phyloP scores from a whole-genome alignment of 2,888 invertebrate genomes.

The Sminthurinus aureus region DNA sequence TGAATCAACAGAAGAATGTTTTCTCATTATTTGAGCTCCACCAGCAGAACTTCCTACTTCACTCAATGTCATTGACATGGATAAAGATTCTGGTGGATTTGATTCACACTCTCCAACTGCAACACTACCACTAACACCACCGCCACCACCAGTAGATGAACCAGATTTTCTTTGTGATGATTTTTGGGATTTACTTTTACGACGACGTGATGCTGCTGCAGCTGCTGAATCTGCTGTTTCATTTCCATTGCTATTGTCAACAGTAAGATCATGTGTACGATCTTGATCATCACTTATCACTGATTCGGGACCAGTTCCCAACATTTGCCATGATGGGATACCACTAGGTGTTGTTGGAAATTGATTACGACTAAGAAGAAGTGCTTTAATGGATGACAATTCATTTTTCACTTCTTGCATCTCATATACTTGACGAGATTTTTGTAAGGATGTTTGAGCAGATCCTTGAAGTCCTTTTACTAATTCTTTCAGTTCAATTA shows the following conservation, averaged over 20 bases:
- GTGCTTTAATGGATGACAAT: slow-evolving; percentile 76
- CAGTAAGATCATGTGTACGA: slow-evolving; percentile 28
- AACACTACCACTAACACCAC: background rate
- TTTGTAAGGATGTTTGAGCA: background rate
- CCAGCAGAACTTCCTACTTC: slow-evolving; percentile 27
- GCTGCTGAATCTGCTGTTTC: slow-evolving; percentile 37
- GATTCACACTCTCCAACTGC: background rate
- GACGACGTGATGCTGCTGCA: slow-evolving; percentile 7
- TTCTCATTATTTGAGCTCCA: slow-evolving; percentile 46
- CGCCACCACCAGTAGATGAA: background rate
- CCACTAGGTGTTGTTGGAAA: slow-evolving; percentile 55
- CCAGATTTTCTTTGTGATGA: background rate
- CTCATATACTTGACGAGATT: slow-evolving; percentile 61
- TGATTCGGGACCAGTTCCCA: slow-evolving; percentile 44
- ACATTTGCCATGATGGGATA: slow-evolving; percentile 59
- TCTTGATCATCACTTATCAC: slow-evolving; percentile 33
- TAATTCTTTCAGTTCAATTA: slow-evolving; percentile 55
- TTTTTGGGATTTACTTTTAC: slow-evolving; percentile 24
- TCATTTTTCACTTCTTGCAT: slow-evolving; percentile 74
- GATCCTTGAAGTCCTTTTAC: slow-evolving; percentile 47
- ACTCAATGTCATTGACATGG: slow-evolving; percentile 33
- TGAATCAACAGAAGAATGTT: slow-evolving; percentile 53
- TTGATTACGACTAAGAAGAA: slow-evolving; percentile 68
- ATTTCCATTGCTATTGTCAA: slow-evolving; percentile 41
- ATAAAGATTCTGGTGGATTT: slow-evolving; percentile 18